These are phyloP conservation scores for Halisarca cf. caerulea DNA, from an alignment of 37 sponge, comb jelly and placozoan species.

Conservation along the genomic window DNA sequence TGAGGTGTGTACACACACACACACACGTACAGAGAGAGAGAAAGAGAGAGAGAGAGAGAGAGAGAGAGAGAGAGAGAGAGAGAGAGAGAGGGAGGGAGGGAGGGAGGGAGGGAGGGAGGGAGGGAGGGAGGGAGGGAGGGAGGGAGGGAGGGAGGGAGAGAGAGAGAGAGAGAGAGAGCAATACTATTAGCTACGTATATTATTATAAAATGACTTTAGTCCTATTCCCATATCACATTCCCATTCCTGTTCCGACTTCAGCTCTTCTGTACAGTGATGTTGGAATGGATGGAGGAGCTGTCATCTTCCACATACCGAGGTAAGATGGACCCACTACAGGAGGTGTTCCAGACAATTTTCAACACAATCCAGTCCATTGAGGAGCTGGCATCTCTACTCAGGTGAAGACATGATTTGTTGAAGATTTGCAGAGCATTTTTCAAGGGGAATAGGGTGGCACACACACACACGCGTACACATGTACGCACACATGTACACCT, in stretches of 20 bases:
- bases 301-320: not conserved
- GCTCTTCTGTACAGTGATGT: not conserved
- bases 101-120: not conserved
- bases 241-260: no score
- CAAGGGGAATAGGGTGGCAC: no score
- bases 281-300: not conserved
- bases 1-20: not conserved
- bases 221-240: no score
- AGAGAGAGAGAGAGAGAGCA: not conserved
- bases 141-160: not conserved
- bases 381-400: not conserved
- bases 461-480: no score
- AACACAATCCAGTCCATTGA: not conserved
- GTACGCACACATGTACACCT: no score
- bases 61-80: not conserved
- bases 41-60: no score
- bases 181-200: no score
- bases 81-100: not conserved
- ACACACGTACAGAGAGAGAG: no score
- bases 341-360: not conserved
- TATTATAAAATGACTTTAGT: no score
- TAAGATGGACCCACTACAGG: not conserved
- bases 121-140: not conserved
- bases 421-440: no score
- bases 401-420: no score